These are phyloP conservation scores for Arenaria interpres DNA, from an alignment of 2,113 vertebrate genomes.

Conservation along the genomic window DNA sequence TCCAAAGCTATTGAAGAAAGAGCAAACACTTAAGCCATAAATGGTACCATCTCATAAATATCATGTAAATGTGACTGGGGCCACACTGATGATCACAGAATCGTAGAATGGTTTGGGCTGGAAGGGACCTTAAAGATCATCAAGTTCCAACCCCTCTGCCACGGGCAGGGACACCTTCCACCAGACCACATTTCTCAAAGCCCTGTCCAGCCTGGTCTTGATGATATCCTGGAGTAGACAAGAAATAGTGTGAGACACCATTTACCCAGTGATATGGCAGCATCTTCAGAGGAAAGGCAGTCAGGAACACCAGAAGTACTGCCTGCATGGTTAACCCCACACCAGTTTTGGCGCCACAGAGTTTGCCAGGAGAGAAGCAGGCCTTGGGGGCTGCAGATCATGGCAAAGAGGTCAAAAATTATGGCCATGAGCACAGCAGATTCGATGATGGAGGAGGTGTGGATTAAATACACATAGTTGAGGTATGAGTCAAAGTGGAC, in stretches of 20 bases:
- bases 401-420: background rate
- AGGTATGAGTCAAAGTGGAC: background rate
- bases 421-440: background rate
- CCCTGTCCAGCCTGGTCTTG: too few species aligned
- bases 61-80: background rate
- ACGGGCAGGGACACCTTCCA: too few species aligned
- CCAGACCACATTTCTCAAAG: too few species aligned
- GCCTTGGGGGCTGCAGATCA: background rate
- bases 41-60: background rate
- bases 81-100: background rate
- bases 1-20: constrained; percentile 46
- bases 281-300: constrained; percentile 12
- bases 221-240: constrained; percentile 37
- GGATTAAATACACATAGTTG: background rate
- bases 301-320: background rate
- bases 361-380: background rate
- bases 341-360: background rate
- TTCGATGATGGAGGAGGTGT: background rate
- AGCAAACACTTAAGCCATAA: constrained; percentile 39
- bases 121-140: too few species aligned
- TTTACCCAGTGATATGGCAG: constrained; percentile 13
- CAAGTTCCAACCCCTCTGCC: too few species aligned
- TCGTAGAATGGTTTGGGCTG: too few species aligned
- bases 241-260: constrained; percentile 27
- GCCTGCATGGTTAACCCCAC: background rate